A percentile compares a stretch with the other conserved stretches of the same genome.
Conservation (phyloP, 2,113 vertebrate species). For the Isurus oxyrinchus region DNA sequence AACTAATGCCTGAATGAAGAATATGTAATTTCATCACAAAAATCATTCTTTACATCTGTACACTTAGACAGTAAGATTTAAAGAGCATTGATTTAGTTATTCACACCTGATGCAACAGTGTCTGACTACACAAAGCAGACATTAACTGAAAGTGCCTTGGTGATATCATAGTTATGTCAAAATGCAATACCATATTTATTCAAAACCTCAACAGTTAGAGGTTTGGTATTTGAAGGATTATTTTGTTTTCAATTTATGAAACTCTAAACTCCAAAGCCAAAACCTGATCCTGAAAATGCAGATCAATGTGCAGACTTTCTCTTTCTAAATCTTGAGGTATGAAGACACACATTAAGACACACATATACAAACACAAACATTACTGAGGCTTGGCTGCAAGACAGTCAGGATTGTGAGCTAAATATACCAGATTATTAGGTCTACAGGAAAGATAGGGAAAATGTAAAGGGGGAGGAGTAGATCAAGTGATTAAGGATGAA, state of each 20-base stretch:
- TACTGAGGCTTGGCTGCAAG: neutral
- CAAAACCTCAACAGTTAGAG: neutral
- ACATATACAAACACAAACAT: neutral
- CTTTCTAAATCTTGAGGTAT: neutral
- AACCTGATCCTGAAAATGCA: neutral
- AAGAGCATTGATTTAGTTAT: neutral
- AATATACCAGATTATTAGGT: neutral
- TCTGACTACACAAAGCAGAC: neutral
- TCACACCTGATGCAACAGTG: slow-evolving; percentile 2
- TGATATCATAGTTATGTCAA: neutral
- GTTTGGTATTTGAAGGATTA: neutral
- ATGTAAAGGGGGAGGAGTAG: neutral
- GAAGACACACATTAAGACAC: neutral
- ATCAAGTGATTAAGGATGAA: neutral
- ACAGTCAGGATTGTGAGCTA: neutral
- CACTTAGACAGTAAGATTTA: neutral
- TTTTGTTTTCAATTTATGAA: neutral
- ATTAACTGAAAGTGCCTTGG: neutral
- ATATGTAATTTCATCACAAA: neutral
- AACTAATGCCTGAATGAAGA: no score
- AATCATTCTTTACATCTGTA: neutral
- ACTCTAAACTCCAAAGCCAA: neutral
- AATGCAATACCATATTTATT: neutral
- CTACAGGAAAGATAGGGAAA: neutral
- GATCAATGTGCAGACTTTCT: neutral